phyloP scores from a whole-genome alignment of 2,113 vertebrate genomes.

The Eptesicus fuscus region DNA sequence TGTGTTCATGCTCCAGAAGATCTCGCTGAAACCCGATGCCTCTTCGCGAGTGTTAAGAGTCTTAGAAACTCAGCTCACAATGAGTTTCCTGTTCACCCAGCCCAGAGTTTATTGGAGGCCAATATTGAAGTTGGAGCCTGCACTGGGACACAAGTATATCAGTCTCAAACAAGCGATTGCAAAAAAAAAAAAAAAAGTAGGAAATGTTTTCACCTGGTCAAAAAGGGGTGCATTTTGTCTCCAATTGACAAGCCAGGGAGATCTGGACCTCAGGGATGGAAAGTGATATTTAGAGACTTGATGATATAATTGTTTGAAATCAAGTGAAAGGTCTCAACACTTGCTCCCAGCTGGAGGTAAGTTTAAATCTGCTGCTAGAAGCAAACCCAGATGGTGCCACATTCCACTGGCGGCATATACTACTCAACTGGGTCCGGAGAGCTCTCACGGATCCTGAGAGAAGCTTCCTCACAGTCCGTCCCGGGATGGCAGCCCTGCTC shows the following conservation, averaged over 20 bases:
- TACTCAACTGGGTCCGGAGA: neutral
- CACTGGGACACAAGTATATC: neutral
- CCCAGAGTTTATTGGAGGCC: slow-evolving; percentile 10
- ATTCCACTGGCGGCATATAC: neutral
- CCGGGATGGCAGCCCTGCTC: no score
- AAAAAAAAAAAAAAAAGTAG: neutral
- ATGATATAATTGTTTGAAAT: neutral
- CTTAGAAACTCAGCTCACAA: slow-evolving; percentile 22
- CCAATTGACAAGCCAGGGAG: neutral
- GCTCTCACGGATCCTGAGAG: neutral
- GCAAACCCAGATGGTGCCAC: neutral
- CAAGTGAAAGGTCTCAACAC: neutral
- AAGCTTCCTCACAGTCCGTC: neutral
- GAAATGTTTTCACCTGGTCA: neutral
- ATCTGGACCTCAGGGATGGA: neutral
- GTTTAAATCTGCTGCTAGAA: neutral
- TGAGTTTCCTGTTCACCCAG: slow-evolving; percentile 49
- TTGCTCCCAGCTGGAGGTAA: neutral
- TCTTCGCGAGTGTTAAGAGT: neutral
- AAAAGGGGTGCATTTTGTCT: neutral
- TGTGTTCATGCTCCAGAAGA: slow-evolving; percentile 2
- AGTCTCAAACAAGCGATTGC: neutral
- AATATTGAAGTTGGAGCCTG: neutral
- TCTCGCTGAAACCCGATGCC: neutral
- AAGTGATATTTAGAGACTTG: neutral